Evolutionary conservation across 2,113 vertebrate genomes (phyloP).

Genomic region (Lichenostomus cassidix): DNA sequence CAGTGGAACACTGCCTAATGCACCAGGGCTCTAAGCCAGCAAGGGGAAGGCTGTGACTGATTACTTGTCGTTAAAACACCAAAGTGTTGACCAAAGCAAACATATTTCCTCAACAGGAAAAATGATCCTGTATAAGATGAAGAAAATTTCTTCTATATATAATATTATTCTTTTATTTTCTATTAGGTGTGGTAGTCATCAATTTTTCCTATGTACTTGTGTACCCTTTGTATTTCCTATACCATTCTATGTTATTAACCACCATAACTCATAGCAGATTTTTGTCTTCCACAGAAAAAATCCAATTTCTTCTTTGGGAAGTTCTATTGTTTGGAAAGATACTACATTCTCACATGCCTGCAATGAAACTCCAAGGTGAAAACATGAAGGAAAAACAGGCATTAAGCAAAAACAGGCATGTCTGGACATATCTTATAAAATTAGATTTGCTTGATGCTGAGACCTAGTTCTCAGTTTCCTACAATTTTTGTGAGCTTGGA

Average conservation of each 20-base stretch:
- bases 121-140: background rate
- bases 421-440: background rate
- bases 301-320: background rate
- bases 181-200: background rate
- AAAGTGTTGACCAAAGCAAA: background rate
- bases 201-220: background rate
- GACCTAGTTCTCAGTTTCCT: background rate
- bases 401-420: background rate
- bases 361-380: background rate
- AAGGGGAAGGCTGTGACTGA: background rate
- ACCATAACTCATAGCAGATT: background rate
- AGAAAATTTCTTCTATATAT: background rate
- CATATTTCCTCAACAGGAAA: background rate
- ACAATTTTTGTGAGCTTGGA: background rate
- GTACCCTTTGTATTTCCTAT: background rate
- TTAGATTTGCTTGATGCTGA: background rate
- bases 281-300: background rate
- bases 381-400: background rate
- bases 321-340: background rate
- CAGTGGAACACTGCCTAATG: background rate
- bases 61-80: background rate
- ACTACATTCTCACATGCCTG: background rate
- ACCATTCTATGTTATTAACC: background rate
- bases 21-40: background rate
- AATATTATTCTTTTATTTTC: background rate